A percentile compares a stretch with the other conserved stretches of the same genome.
Conservation (phyloP, 1,140 invertebrate species). For the Diabrotica undecimpunctata region DNA sequence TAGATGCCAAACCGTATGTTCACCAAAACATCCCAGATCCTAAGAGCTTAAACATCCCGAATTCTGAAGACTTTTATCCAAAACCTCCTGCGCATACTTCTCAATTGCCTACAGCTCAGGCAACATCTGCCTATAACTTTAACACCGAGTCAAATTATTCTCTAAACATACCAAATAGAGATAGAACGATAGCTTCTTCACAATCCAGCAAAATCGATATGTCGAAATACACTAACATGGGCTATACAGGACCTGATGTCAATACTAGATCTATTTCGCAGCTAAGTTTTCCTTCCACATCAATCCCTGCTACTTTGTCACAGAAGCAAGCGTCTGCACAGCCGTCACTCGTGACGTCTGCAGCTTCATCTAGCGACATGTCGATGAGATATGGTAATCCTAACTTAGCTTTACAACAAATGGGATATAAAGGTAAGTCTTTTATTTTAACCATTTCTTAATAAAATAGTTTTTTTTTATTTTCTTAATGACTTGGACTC, state of each 20-base stretch:
- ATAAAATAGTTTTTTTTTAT: too few relatives aligned
- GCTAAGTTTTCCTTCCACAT: conserved; percentile 30
- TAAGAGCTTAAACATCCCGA: conserved; percentile 21
- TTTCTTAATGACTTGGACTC: too few relatives aligned
- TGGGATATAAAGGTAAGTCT: conserved; percentile 27
- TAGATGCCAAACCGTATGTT: conserved; percentile 23
- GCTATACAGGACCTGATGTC: conserved; percentile 38
- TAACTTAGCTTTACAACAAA: conserved; percentile 15
- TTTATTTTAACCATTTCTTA: too few relatives aligned
- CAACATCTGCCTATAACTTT: conserved; percentile 10
- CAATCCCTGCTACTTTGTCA: conserved; percentile 25
- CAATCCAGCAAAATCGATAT: conserved; percentile 39
- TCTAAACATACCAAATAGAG: conserved; percentile 25
- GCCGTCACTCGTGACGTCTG: not conserved
- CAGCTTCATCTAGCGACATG: conserved; percentile 15
- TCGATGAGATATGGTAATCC: conserved; percentile 24
- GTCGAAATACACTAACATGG: conserved; percentile 44
- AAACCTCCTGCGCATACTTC: conserved; percentile 1
- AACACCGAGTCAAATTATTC: conserved; percentile 22
- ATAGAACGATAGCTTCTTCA: conserved; percentile 4
- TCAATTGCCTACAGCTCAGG: not conserved
- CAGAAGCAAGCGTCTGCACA: conserved; percentile 21
- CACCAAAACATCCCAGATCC: conserved; percentile 40
- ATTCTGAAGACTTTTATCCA: not conserved
- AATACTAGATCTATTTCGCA: conserved; percentile 33